Conservation (phyloP, 2,113 vertebrate species). For the Sphaerodactylus townsendi region DNA sequence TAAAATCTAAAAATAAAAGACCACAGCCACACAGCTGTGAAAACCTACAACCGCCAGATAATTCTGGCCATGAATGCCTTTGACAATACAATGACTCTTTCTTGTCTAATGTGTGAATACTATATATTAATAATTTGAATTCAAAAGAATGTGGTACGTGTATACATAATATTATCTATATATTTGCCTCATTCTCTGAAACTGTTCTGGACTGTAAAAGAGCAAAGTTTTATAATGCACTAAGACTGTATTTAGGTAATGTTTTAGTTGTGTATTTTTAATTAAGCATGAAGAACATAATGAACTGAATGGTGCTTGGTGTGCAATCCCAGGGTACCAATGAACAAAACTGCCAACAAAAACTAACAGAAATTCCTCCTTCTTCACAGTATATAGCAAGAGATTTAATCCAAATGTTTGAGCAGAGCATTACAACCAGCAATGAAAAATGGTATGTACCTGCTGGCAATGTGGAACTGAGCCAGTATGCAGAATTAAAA, state of each 20-base stretch:
- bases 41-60: no score
- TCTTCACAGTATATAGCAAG: conserved; percentile 37
- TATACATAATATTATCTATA: neutral
- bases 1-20: no score
- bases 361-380: conserved; percentile 30
- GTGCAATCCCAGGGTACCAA: neutral
- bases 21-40: no score
- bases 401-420: conserved; percentile 55
- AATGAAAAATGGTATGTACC: conserved; percentile 60
- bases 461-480: conserved; percentile 15
- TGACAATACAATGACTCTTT: no score
- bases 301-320: neutral
- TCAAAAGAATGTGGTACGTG: neutral
- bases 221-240: neutral
- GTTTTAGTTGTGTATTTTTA: neutral
- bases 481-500: neutral
- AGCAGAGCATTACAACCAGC: conserved; percentile 51
- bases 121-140: neutral
- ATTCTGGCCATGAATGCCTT: no score
- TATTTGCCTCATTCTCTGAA: neutral
- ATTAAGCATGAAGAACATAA: conserved; percentile 2
- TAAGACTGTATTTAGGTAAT: neutral
- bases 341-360: conserved; percentile 36
- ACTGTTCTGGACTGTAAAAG: neutral
- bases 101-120: neutral